phyloP scores from a whole-genome alignment of 2,888 invertebrate species.

The Noctua fimbriata region DNA sequence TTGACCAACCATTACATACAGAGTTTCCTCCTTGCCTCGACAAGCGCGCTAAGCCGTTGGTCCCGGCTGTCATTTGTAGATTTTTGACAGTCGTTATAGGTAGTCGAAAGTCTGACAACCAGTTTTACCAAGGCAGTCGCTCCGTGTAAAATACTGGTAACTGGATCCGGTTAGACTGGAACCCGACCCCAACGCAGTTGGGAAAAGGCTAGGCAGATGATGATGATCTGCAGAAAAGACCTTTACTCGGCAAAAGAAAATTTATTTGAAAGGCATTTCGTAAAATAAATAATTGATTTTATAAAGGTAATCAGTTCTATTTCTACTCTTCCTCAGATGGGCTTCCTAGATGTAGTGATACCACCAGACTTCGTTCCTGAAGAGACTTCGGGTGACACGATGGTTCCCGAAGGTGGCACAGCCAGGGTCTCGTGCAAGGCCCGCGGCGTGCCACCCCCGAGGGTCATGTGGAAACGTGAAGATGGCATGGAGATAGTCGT shows the following conservation, averaged over 20 bases:
- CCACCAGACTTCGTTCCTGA: constrained; percentile 95
- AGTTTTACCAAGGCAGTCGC: too few relatives aligned
- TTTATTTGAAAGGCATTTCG: neutral
- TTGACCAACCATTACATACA: too few relatives aligned
- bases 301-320: neutral
- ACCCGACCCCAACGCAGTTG: too few relatives aligned
- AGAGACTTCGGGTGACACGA: constrained; percentile 95
- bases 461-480: constrained; percentile 94
- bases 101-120: too few relatives aligned
- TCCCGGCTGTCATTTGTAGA: too few relatives aligned
- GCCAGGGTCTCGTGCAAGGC: constrained; percentile 92
- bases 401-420: constrained; percentile 94
- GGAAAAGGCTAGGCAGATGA: too few relatives aligned
- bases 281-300: neutral
- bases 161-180: too few relatives aligned
- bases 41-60: too few relatives aligned
- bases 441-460: constrained; percentile 93
- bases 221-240: too few relatives aligned
- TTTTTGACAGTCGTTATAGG: too few relatives aligned
- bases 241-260: neutral
- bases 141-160: too few relatives aligned
- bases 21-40: too few relatives aligned
- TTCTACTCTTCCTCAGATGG: constrained; percentile 89
- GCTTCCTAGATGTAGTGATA: constrained; percentile 94
- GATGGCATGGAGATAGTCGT: constrained; percentile 94